These are phyloP conservation scores for Drosophila antonietae DNA, from an alignment of 2,888 invertebrate genomes.

Conservation along the genomic window DNA sequence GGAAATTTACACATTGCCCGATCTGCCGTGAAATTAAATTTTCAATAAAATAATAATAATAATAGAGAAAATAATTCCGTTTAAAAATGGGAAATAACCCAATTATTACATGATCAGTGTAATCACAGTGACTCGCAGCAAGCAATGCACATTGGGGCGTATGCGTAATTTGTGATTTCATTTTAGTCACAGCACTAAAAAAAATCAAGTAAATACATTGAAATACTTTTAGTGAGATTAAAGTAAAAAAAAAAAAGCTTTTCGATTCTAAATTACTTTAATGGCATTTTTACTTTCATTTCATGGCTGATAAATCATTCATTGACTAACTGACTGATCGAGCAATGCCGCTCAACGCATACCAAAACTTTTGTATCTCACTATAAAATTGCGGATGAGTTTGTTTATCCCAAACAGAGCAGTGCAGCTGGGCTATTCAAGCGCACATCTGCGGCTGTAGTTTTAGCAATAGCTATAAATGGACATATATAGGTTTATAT, in stretches of 20 bases:
- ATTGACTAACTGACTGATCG: background rate
- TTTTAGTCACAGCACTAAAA: background rate
- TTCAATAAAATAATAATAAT: constrained; percentile 1
- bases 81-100: background rate
- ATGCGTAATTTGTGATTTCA: constrained; percentile 16
- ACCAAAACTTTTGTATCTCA: background rate
- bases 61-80: background rate
- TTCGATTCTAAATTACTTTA: no score
- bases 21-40: constrained; percentile 18
- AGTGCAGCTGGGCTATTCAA: constrained; percentile 24
- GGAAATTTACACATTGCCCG: constrained; percentile 2
- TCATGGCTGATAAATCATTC: background rate
- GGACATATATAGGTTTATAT: constrained; percentile 18
- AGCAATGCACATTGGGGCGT: constrained; percentile 11
- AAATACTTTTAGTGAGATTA: background rate
- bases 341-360: background rate
- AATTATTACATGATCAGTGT: background rate
- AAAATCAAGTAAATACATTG: background rate
- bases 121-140: constrained; percentile 24
- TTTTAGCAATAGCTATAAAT: constrained; percentile 37
- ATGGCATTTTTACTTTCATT: no score
- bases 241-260: background rate
- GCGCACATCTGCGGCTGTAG: constrained; percentile 33
- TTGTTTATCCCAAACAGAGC: constrained; percentile 3
- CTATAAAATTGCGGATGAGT: constrained; percentile 4